Evolutionary conservation across 2,113 vertebrate genomes (phyloP), one percentile per base, ranked within the genome.

Genomic region (Tauraco erythrolophus): DNA sequence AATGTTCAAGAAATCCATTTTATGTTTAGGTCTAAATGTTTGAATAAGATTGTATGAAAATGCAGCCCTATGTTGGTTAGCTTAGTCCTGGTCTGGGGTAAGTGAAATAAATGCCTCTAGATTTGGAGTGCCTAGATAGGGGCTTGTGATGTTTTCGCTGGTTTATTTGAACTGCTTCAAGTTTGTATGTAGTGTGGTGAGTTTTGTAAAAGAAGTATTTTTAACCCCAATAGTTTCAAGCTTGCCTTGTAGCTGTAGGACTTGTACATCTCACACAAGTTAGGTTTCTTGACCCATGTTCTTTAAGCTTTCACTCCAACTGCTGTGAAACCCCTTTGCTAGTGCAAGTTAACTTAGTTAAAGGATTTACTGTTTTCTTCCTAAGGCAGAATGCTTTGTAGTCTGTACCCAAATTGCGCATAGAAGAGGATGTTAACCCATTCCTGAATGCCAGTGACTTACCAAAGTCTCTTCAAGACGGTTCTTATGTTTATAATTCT

Each of bases 241-340:
- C 9, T 24, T 74, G 58, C 22, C 19, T 39, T 30, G 25, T 19
- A 68, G 15, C 31, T 37, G 0, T 3, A n/a, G 23, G 41, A 21
- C 13, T 72, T 15, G 1, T 9, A 1, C 33, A 7, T 37, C 11
- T 18, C 0, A 0, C 2, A 0, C 21, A 30, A 6, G 16, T 68
- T 0, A 2, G 5, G 19, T 23, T 5, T 71, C 24, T 33, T n/a
- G 37, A 33, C 9, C 16, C 0, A 0, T 1, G 4, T 74, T 2
- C 25, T 83, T 11, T 60, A 3, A 16, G 24, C 24, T 69, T 54
- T 35, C 3, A 1, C 8, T 65, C 2, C 1, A 2, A 1, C 19
- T 48, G 11, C 11, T 53, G 21, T 33, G n/a, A 62, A 71, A 64
- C 6, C 14, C 10, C 25, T 62, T 61, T 27, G 19, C 25, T 85